Percentiles rank a stretch among this genome's conserved stretches.
These are phyloP conservation scores for Anthonomus grandis DNA, from an alignment of 1,140 invertebrate genomes.

Conservation along the genomic window DNA sequence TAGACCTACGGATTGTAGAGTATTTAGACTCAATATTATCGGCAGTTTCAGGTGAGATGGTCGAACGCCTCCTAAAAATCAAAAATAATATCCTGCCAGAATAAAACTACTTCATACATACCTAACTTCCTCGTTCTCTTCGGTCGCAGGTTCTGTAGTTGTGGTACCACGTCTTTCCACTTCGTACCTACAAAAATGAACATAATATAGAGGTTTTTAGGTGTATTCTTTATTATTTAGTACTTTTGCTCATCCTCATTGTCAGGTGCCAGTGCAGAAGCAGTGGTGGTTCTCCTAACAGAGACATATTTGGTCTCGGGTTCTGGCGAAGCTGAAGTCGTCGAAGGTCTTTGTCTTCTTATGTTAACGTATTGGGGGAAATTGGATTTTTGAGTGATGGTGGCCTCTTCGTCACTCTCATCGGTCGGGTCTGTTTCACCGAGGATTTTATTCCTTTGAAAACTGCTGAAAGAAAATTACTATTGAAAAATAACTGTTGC, in stretches of 20 bases:
- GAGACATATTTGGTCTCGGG: slow-evolving; percentile 33
- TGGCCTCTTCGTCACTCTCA: slow-evolving; percentile 40
- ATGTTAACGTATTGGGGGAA: slow-evolving; percentile 66
- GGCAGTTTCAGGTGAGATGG: background rate
- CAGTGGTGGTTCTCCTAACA: slow-evolving; percentile 26
- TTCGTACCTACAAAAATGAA: slow-evolving; percentile 47
- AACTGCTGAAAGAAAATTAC: slow-evolving; percentile 20
- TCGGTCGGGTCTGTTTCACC: slow-evolving; percentile 33
- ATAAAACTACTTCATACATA: too few relatives aligned
- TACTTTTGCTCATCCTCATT: slow-evolving; percentile 15
- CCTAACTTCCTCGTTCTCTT: slow-evolving; percentile 5
- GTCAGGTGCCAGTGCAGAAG: slow-evolving; percentile 2
- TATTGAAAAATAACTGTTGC: background rate
- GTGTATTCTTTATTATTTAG: background rate
- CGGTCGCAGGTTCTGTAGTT: slow-evolving; percentile 33
- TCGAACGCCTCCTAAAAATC: slow-evolving; percentile 4
- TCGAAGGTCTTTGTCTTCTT: slow-evolving; percentile 57
- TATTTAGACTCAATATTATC: slow-evolving; percentile 28
- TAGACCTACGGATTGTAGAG: slow-evolving; percentile 20
- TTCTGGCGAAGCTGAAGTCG: slow-evolving; percentile 42
- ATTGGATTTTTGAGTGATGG: slow-evolving; percentile 38
- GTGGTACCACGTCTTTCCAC: slow-evolving; percentile 52
- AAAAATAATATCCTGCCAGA: too few relatives aligned
- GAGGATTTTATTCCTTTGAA: slow-evolving; percentile 36
- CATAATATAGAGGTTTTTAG: background rate